phyloP scores from a whole-genome alignment of 2,797 vertebrate species.

The Xenops minutus region DNA sequence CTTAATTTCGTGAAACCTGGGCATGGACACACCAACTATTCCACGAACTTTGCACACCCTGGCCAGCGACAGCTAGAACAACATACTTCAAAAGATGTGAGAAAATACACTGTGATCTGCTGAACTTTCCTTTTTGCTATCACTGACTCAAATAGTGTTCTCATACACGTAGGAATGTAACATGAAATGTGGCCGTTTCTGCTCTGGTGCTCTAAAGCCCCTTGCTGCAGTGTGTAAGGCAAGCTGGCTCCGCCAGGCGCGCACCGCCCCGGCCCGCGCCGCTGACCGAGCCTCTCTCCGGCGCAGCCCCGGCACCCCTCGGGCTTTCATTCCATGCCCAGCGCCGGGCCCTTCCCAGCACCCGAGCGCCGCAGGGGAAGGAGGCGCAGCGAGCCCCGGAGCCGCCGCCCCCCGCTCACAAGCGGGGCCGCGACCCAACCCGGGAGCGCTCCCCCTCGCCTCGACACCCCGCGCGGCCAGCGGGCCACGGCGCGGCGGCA shows the following conservation, averaged over 20 bases:
- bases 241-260: background rate
- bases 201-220: rapidly evolving
- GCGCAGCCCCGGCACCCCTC: too few species aligned
- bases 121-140: background rate
- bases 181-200: rapidly evolving
- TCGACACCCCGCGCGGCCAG: too few species aligned
- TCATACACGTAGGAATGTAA: rapidly evolving
- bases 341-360: background rate
- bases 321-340: too few species aligned
- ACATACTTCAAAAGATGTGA: background rate
- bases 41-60: too few species aligned
- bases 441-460: rapidly evolving
- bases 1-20: background rate
- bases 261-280: rapidly evolving
- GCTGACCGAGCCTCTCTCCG: too few species aligned
- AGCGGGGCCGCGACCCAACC: background rate
- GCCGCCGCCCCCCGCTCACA: rapidly evolving
- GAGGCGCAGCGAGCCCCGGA: rapidly evolving
- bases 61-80: rapidly evolving
- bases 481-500: rapidly evolving
- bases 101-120: rapidly evolving
- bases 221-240: rapidly evolving
- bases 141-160: background rate
- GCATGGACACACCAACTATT: rapidly evolving
- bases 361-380: too few species aligned